phyloP scores from a whole-genome alignment of 1,140 invertebrate genomes.

The Lasaia peninsularis region DNA sequence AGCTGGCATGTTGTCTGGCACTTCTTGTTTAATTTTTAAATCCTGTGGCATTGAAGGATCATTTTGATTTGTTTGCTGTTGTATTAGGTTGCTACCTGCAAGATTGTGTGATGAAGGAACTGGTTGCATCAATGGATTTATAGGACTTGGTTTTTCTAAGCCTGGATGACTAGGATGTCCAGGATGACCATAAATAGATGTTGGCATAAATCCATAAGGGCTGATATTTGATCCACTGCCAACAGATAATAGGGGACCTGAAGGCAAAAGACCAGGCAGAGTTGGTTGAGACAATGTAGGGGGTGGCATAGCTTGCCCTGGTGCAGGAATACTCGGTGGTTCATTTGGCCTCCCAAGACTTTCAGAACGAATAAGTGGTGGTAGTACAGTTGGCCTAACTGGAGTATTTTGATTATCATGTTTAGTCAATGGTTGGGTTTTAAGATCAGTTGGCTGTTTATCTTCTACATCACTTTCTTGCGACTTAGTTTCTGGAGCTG shows the following conservation, averaged over 20 bases:
- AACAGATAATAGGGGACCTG: constrained; percentile 78
- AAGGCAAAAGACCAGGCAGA: constrained; percentile 74
- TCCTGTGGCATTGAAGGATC: constrained; percentile 84
- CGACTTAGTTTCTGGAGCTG: constrained; percentile 63
- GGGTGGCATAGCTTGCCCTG: constrained; percentile 58
- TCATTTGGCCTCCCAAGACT: constrained; percentile 60
- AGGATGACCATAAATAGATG: constrained; percentile 61
- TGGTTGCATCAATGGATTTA: constrained; percentile 76
- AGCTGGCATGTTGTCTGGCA: constrained; percentile 75
- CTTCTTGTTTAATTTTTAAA: constrained; percentile 88
- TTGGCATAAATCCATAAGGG: constrained; percentile 78
- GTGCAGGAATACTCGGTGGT: constrained; percentile 42
- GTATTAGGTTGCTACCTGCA: constrained; percentile 47
- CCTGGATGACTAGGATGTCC: constrained; percentile 52
- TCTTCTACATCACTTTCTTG: constrained; percentile 61
- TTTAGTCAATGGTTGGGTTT: constrained; percentile 61
- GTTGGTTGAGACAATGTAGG: constrained; percentile 75
- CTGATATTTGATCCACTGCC: constrained; percentile 69
- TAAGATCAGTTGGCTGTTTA: constrained; percentile 67
- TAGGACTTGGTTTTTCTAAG: constrained; percentile 61
- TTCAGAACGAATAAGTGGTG: constrained; percentile 65
- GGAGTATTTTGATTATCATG: constrained; percentile 56
- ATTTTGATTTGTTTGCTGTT: constrained; percentile 59
- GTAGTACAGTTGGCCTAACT: constrained; percentile 65
- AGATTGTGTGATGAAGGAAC: constrained; percentile 72